Evolutionary conservation across 2,113 vertebrate genomes (phyloP), one percentile per base, ranked within the genome.

Genomic region (Hiodon tergisus): DNA sequence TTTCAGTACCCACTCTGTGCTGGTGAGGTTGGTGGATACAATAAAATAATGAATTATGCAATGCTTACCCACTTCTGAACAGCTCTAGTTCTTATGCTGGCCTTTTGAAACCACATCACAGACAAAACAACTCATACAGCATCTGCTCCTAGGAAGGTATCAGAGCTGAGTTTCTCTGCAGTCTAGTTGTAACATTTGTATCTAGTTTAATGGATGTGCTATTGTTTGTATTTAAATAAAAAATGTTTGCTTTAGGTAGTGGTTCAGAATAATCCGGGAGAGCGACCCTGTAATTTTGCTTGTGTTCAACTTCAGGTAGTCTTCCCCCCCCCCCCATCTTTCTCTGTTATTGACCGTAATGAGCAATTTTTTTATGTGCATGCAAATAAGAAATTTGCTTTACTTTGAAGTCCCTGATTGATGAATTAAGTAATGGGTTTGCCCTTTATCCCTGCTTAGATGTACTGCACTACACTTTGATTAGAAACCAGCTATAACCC

Each of bases 71-170:
- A 31, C 31, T 59, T 59, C 14, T 57, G 55, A 57, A 57, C 58
- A 6, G 58, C 7, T 14, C 14, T 52, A 4, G 2, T 51, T 69
- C 10, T 51, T n/a, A 0, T 47, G 0, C 50, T 65, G 17, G 10
- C 16, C 51, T 0, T 72, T 13, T 62, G 14, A 61, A n/a, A 72
- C 58, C 46, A 51, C 48, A 62, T 51, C 59, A 61, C 11, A 52
- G 13, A 72, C 14, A 72, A 62, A 48, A 53, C 46, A 58, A 51
- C 59, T 59, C 17, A n/a, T 50, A 52, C 57, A 51, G 67, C 69
- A 84, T 81, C 78, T 85, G 80, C 76, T 85, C 72, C 74, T 65
- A 81, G 65, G 58, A 53, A 75, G 66, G 69, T 68, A 58, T n/a
- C 62, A 73, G 78, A 77, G 67, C 76, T 60, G 69, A 74, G 74